Base-by-base conservation (phyloP, 2,113 vertebrate species). In the Rhynchopsitta pachyrhyncha region DNA sequence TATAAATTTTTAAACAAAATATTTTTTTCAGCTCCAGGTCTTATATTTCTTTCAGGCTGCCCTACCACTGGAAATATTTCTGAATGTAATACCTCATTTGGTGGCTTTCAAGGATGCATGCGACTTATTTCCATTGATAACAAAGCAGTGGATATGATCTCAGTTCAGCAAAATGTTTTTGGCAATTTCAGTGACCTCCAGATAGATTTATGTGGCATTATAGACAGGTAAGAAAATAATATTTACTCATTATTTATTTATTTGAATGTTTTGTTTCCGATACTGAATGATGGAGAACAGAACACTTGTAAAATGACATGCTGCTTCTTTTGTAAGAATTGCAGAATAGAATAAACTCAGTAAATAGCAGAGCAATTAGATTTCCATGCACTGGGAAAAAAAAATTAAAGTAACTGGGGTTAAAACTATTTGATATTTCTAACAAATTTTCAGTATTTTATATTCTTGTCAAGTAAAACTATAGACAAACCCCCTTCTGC, bases 121-220 rank as follows among this genome's bases (percentile, higher is more conserved):
- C 97, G 97, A 47, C 98, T 98, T 75, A 97, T 99, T 95, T 98
- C 97, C 33, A 95, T 99, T 96, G 97, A 96, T 50, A 88, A 97
- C 52, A 98, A 97, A 83, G 57, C 94, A 41, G 98, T 99, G 66
- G 98, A 99, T 92, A 97, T 99, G 77, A 99, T 99, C 94, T 97
- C 98, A 88, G 98, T 99, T 80, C 99, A 99, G 92, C 98, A 98
- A 93, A 98, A 98, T 39, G 33, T 97, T 46, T 94, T 99, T 27
- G 99, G 99, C 62, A 99, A 99, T 98, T 99, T 99, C 98, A 99
- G 98, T 92, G 98, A 98, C 87, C 97, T 99, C 84, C 98, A 99
- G 93, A 98, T 99, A 97, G 99, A 99, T 95, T 98, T 99, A 60
- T 99, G 99, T 82, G 99, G 98, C 57, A 99, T 99, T 95, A 98